A percentile compares a stretch with the other conserved stretches of the same genome.
Evolutionary conservation across 2,113 vertebrate genomes (phyloP).

Genomic region (Macaca fascicularis): T2T-MFA8v1.1 NC_088378.1:17704001-17704500

Average conservation of each 20-base stretch:
- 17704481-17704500: background rate
- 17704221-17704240: background rate
- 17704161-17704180: background rate
- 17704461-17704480: background rate
- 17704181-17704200: background rate
- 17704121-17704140: background rate
- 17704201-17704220: background rate
- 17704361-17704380: background rate
- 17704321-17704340: background rate
- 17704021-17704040: background rate
- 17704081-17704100: background rate
- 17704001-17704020: background rate
- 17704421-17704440: background rate
- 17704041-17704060: background rate
- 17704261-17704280: background rate
- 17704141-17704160: background rate
- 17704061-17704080: background rate
- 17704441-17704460: background rate
- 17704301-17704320: background rate
- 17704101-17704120: background rate
- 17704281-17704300: background rate
- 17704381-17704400: background rate
- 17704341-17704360: background rate
- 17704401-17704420: background rate
- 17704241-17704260: background rate